Percentiles rank a stretch among this genome's conserved stretches.
Evolutionary conservation across 2,113 vertebrate genomes (phyloP).

Genomic region (Picathartes gymnocephalus): DNA sequence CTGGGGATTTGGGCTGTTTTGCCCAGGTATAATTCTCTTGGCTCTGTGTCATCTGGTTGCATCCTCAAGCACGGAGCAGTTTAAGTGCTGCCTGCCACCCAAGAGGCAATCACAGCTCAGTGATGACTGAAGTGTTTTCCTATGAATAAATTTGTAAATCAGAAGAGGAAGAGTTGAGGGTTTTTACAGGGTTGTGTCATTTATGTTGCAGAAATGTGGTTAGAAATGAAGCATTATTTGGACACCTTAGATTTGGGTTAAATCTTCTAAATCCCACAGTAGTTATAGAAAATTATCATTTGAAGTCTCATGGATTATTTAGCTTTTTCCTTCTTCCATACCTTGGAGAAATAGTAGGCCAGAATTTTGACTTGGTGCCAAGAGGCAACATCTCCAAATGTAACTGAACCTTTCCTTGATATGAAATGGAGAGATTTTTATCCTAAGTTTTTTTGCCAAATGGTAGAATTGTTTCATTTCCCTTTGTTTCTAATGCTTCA

Average conservation of each 20-base stretch:
- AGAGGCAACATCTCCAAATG: not conserved
- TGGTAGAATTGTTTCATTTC: not conserved
- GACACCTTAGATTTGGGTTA: not conserved
- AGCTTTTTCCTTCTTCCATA: not conserved
- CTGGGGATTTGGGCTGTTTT: not conserved
- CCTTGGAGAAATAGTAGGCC: not conserved
- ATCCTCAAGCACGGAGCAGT: not conserved
- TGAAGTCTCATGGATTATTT: not conserved
- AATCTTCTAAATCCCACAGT: not conserved
- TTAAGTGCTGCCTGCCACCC: not conserved
- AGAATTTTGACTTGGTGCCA: not conserved
- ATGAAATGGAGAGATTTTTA: not conserved
- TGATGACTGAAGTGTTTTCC: slow-evolving; percentile 12
- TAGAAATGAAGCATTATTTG: not conserved
- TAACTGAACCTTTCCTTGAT: not conserved
- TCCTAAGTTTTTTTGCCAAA: not conserved
- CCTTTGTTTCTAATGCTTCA: not conserved
- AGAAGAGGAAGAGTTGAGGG: not conserved
- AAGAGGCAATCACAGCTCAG: not conserved
- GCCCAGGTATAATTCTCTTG: not conserved
- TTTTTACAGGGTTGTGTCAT: not conserved
- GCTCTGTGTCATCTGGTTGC: not conserved
- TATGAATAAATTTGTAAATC: not conserved
- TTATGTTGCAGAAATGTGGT: not conserved
- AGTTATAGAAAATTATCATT: not conserved